Evolutionary conservation across 2,888 invertebrate genomes (phyloP), one percentile per base, ranked within the genome.

Genomic region (Emmelina monodactyla): DNA sequence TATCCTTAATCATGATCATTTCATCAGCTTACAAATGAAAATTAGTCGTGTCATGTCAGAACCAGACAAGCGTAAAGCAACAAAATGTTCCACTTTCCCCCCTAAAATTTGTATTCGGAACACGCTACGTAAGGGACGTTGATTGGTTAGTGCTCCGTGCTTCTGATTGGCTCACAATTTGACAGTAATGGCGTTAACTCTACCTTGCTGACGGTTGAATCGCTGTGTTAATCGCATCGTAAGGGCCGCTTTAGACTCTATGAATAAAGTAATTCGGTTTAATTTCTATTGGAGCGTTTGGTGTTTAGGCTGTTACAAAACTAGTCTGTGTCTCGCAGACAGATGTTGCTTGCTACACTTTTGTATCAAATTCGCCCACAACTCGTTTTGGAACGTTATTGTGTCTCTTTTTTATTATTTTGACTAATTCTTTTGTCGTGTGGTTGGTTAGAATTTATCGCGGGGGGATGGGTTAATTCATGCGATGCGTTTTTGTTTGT

Each of bases 281-380:
- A 41, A 25, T 40, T 35, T 49, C 9, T 32, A 5, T 3, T 34
- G 5, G 0, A 2, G 2, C 1, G 2, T 22, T 42, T 31, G 16
- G 6, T 16, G 38, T 22, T 28, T 43, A 14, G 1, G 12, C 22
- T 19, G 22, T 31, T 37, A 32, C 10, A 22, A 13, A 35, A 33
- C 46, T 44, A 35, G 22, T 31, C 22, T 19, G 28, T 45, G 50
- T 66, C 71, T 73, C 73, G 52, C 60, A 65, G 69, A 65, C 78
- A 79, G 78, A 79, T 79, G 78, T 76, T 78, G 75, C n/a, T n/a
- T n/a, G n/a, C 76, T 65, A 76, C 76, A 76, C 64, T 75, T 71
- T 76, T 66, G 71, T 69, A 73, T 75, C 76, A 76, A 75, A 70
- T 76, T 78, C 73, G 66, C 73, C 73, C 68, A 75, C 73, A 66